Conservation (phyloP, 92 coral and sea anemone species). For the Epizoanthus fatuus region DNA sequence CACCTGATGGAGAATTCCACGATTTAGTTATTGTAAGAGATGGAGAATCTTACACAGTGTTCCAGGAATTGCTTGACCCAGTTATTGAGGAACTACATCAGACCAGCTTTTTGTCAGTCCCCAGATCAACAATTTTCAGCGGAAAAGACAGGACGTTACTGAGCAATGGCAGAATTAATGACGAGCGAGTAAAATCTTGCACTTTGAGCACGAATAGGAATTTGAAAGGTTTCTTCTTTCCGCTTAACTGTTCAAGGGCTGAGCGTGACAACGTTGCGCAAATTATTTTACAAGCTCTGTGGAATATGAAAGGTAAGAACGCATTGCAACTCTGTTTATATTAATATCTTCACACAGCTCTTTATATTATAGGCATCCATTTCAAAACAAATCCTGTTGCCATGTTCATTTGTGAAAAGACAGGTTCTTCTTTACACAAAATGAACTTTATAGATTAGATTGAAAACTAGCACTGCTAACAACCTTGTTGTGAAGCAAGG, state of each 20-base stretch:
- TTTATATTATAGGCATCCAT: no score
- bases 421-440: no score
- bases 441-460: no score
- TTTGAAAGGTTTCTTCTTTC: slow-evolving; percentile 29
- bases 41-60: slow-evolving; percentile 50
- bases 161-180: not conserved
- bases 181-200: slow-evolving; percentile 13
- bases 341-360: no score
- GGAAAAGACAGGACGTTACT: not conserved
- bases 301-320: slow-evolving; percentile 3
- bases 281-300: slow-evolving; percentile 6
- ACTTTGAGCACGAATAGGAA: slow-evolving; percentile 33
- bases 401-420: no score
- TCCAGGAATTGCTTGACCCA: slow-evolving; percentile 46
- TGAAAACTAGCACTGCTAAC: no score
- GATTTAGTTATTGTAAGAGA: slow-evolving; percentile 44
- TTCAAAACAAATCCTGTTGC: no score
- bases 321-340: not conserved
- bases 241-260: slow-evolving; percentile 1
- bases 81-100: slow-evolving; percentile 21
- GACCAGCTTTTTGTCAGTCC: not conserved
- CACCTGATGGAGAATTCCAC: not conserved
- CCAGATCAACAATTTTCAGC: not conserved
- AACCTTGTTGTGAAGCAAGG: no score
- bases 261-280: slow-evolving; percentile 11